phyloP scores from a whole-genome alignment of 2,797 vertebrate species.

The Syndactyla subalaris region DNA sequence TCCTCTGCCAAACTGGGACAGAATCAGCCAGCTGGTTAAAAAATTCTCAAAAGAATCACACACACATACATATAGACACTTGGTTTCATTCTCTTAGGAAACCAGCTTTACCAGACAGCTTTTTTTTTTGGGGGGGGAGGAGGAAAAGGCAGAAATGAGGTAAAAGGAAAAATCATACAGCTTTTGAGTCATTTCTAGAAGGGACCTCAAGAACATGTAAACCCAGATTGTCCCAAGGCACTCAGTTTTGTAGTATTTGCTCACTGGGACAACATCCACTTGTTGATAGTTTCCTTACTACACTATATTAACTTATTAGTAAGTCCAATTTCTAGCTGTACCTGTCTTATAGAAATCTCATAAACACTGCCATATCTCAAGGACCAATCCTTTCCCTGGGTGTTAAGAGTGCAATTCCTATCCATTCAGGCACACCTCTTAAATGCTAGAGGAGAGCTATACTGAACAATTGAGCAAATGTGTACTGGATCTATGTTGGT shows the following conservation, averaged over 20 bases:
- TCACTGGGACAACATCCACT: neutral
- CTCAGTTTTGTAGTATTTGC: neutral
- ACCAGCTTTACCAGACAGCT: neutral
- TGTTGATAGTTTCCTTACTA: neutral
- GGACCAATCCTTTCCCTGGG: neutral
- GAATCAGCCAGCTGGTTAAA: neutral
- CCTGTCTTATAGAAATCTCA: neutral
- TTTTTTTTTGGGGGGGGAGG: neutral
- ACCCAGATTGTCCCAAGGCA: neutral
- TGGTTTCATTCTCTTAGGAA: neutral
- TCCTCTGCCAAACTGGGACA: neutral
- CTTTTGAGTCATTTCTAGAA: neutral
- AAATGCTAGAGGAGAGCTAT: neutral
- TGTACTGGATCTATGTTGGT: neutral
- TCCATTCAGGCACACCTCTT: neutral
- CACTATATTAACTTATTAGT: neutral
- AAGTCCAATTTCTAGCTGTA: neutral
- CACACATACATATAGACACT: neutral
- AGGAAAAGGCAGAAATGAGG: rapidly evolving
- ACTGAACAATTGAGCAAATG: neutral
- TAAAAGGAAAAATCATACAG: neutral
- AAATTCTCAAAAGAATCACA: neutral
- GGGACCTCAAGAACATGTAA: neutral
- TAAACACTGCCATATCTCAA: neutral
- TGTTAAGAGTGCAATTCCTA: neutral